These are phyloP conservation scores for Synodontis membranacea DNA, from an alignment of 2,113 vertebrate genomes.

Conservation along the genomic window DNA sequence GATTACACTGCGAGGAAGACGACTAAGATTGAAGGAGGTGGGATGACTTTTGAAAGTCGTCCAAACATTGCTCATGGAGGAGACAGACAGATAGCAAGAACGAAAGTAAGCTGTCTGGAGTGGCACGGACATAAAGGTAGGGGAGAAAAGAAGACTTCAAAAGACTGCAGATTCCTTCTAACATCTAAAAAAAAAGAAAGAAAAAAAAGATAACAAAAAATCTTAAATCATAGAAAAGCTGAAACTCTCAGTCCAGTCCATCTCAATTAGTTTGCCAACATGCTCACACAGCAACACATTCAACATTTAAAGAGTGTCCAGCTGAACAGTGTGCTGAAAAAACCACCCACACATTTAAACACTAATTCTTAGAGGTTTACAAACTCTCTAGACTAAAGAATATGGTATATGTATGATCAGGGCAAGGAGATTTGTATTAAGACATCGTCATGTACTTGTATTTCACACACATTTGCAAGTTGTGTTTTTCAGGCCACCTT, in stretches of 20 bases:
- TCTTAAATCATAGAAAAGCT: slow-evolving; percentile 2
- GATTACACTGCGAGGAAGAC: slow-evolving; percentile 53
- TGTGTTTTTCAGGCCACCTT: slow-evolving; percentile 1
- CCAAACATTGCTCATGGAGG: slow-evolving; percentile 2
- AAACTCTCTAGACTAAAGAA: neutral
- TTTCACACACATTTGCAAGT: neutral
- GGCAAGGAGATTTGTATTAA: neutral
- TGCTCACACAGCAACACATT: neutral
- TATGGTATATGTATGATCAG: neutral
- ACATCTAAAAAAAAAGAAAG: neutral
- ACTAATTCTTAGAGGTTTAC: neutral
- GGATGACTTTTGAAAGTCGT: slow-evolving; percentile 3
- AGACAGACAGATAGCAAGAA: slow-evolving; percentile 22
- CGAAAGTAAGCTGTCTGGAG: slow-evolving; percentile 15
- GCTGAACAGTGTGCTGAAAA: neutral
- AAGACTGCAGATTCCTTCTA: neutral
- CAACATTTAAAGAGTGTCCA: neutral
- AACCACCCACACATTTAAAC: neutral
- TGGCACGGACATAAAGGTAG: neutral
- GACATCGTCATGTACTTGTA: neutral
- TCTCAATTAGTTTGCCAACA: neutral
- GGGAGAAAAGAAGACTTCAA: slow-evolving; percentile 8
- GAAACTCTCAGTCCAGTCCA: neutral
- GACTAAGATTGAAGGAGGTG: slow-evolving; percentile 3
- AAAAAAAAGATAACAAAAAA: no score